phyloP scores from a whole-genome alignment of 2,113 vertebrate species.

The Lepus timidus region DNA sequence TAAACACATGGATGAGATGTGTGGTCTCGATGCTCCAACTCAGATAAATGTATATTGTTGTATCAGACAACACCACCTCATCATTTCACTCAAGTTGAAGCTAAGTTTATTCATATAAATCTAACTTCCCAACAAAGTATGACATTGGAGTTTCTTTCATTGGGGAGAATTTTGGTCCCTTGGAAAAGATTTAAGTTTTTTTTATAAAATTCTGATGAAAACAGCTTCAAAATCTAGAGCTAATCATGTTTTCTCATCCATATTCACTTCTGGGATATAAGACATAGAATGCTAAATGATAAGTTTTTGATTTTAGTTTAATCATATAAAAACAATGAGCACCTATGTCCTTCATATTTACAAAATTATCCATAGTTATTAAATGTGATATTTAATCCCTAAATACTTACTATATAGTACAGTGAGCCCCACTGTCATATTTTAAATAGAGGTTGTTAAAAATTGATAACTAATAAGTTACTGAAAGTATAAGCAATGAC shows the following conservation, averaged over 20 bases:
- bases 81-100: background rate
- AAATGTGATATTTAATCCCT: constrained; percentile 1
- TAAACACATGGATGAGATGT: background rate
- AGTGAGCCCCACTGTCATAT: background rate
- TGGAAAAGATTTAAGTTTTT: background rate
- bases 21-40: background rate
- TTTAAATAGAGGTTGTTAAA: background rate
- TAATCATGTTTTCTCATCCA: constrained; percentile 28
- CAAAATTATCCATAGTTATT: background rate
- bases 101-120: constrained; percentile 32
- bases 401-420: background rate
- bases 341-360: background rate
- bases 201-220: constrained; percentile 43
- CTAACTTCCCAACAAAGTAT: constrained; percentile 32
- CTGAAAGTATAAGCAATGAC: background rate
- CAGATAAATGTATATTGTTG: background rate
- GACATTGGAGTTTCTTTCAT: constrained; percentile 15
- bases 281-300: background rate
- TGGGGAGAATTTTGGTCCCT: background rate
- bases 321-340: background rate
- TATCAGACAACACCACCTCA: background rate
- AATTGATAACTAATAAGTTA: background rate
- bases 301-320: background rate
- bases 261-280: background rate
- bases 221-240: constrained; percentile 12